phyloP scores from a whole-genome alignment of 1,140 invertebrate genomes.

The Brachionus rubens region DNA sequence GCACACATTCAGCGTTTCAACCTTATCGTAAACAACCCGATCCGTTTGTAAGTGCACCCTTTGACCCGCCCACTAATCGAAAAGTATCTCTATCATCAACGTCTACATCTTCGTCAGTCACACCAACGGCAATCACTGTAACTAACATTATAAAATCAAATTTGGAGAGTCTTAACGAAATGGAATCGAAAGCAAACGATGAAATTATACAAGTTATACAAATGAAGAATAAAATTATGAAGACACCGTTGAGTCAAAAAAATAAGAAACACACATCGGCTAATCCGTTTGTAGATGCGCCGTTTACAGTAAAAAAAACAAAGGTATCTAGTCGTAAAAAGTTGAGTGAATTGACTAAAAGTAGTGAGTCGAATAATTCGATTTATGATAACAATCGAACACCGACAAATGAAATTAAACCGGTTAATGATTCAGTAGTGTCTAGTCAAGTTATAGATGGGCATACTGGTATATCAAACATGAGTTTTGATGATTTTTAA shows the following conservation, averaged over 20 bases:
- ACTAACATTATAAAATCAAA: not conserved
- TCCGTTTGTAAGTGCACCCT: conserved; percentile 36
- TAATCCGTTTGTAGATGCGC: conserved; percentile 40
- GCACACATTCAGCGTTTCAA: conserved; percentile 24
- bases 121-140: not conserved
- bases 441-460: not conserved
- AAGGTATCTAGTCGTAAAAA: not conserved
- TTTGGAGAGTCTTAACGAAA: not conserved
- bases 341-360: not conserved
- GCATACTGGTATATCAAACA: conserved; percentile 15
- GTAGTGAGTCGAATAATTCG: not conserved
- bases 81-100: conserved; percentile 13
- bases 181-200: conserved; percentile 2
- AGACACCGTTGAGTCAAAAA: conserved; percentile 15
- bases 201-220: conserved; percentile 37
- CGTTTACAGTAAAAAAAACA: conserved; percentile 39
- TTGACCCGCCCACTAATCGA: not conserved
- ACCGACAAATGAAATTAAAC: conserved; percentile 9
- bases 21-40: conserved; percentile 35
- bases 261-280: not conserved
- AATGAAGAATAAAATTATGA: not conserved
- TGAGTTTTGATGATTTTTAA: conserved; percentile 46
- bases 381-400: not conserved
- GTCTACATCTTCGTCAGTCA: not conserved
- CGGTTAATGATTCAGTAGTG: conserved; percentile 12